Evolutionary conservation across 2,113 vertebrate genomes (phyloP), one percentile per base, ranked within the genome.

Genomic region (Nicator chloris): DNA sequence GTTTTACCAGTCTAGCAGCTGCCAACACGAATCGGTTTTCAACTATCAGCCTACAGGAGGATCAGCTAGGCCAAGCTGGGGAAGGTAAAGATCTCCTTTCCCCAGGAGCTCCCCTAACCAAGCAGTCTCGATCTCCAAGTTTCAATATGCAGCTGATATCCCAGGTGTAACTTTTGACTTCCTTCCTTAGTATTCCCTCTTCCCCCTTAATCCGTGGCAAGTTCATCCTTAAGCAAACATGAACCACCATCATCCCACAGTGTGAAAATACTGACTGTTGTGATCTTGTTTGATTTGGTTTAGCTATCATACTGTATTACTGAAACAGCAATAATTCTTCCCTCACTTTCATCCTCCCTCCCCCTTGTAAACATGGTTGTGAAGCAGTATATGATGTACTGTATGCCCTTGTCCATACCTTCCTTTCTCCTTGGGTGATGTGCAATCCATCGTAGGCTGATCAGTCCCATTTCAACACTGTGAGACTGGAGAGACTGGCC

Each of bases 101-200:
- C 37, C 97, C 99, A 37, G 99, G 98, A 96, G 97, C 98, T 59
- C 99, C 99, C 66, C 98, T 99, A 83, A 99, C 98, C 95, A 99
- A 99, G 98, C 99, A 99, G 98, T 99, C 99, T 87, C 99, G 99
- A 96, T 99, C 99, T 87, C 99, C 99, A 93, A 99, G 99, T 98
- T 99, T 99, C 98, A 99, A 99, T 99, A 99, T 99, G 99, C 99
- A 99, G 98, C 98, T 99, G 97, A 99, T 99, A 98, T 99, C 99
- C 95, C 99, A 99, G 98, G 99, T 99, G 97, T 99, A 99, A 97
- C 82, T 95, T 95, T 96, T 83, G 82, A 94, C 57, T 63, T 75
- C 91, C 73, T 94, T 88, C 91, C 65, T 90, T 94, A 80, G 71
- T 71, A 93, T 59, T 92, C 93, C 78, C 31, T 82, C 31, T 91